Evolutionary conservation across 2,113 vertebrate species (phyloP), one percentile per base, ranked within the genome.

Genomic region (Podarcis muralis): DNA sequence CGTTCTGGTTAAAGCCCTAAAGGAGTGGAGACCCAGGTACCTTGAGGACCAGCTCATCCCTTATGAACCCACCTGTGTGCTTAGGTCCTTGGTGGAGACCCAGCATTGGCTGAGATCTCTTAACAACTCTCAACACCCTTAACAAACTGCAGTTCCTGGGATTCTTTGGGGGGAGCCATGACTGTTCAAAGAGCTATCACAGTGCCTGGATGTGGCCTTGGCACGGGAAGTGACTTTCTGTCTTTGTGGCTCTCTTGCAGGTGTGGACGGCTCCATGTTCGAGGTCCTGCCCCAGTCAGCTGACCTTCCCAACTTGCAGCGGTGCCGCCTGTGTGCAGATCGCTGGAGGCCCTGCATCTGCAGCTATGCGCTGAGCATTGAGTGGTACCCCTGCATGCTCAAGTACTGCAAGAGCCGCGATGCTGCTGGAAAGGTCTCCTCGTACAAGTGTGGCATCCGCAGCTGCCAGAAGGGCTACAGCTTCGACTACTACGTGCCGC

Each of bases 401-500:
- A 99, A 99, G 92, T 99, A 98, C 96, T 99, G 99, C 97, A 97
- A 96, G 92, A 98, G 96, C 87, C 97, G 98, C 0, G 98, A 99
- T 11, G 90, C 96, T 15, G 89, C 88, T 0, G 98, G 98, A 78
- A 98, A 96, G 87, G 95, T 97, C 0, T 94, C 96, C 1, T 98
- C 98, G n/a, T 99, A 99, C 96, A 99, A 99, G 89, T 99, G 99
- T 0, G 99, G 99, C 95, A 99, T 99, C 94, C 98, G 98, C 93
- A 99, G 99, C 97, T 99, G 99, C 97, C 98, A 98, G 96, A 99
- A 99, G 93, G 98, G 96, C 94, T 99, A 98, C 96, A 96, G 96
- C 91, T 99, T 99, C 2, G 94, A 98, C 62, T 99, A 98, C 94
- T 98, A 97, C 0, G 98, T 98, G 87, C 97, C 98, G 0, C 98